Conservation (phyloP, 2,113 vertebrate genomes). For the Apistogramma diplotaenia region DNA sequence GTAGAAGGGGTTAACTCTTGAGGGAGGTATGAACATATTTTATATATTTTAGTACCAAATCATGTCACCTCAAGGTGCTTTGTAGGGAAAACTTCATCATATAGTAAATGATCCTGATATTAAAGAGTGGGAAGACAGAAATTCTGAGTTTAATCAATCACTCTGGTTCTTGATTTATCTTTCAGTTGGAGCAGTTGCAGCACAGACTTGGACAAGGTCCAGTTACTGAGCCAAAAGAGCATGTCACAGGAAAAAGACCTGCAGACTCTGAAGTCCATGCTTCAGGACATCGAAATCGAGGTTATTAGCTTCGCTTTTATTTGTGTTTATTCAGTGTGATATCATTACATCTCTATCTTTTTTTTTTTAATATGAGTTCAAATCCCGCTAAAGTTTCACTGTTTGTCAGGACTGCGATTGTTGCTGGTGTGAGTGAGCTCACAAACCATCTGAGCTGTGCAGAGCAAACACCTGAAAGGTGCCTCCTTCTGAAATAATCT, state of each 20-base stretch:
- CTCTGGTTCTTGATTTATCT: not conserved
- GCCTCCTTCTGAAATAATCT: not conserved
- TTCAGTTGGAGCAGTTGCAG: not conserved
- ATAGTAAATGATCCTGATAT: not conserved
- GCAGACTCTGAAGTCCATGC: not conserved
- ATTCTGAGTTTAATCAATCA: not conserved
- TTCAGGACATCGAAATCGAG: fast-evolving
- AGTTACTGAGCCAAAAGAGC: too few species aligned
- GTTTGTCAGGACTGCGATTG: fast-evolving
- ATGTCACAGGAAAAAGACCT: not conserved
- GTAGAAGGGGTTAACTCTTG: too few species aligned
- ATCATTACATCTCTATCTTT: not conserved
- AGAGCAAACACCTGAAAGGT: not conserved
- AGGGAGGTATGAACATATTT: too few species aligned
- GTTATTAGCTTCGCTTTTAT: not conserved
- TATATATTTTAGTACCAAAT: not conserved
- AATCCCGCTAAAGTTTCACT: not conserved
- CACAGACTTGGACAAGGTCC: not conserved
- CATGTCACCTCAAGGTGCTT: not conserved
- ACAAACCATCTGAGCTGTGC: fast-evolving
- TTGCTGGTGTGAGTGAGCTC: not conserved
- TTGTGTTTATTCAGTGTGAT: fast-evolving
- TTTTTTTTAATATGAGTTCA: not conserved
- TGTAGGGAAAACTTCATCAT: not conserved
- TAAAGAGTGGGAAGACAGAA: not conserved